Percentiles rank a stretch among this genome's conserved stretches.
Conservation (phyloP, 2,797 vertebrate genomes). For the Dendrocincla fuliginosa region DNA sequence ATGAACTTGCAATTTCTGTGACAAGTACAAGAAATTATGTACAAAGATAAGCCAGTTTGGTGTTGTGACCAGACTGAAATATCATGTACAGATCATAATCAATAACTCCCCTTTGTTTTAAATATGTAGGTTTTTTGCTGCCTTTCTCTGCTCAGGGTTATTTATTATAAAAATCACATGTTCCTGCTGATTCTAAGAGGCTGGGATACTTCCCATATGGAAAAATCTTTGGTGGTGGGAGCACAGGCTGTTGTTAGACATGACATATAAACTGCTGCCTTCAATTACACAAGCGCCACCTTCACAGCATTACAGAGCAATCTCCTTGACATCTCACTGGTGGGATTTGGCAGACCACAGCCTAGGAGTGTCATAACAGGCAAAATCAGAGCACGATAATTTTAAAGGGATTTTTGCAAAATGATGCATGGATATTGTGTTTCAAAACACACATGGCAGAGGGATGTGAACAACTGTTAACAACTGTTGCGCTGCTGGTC, state of each 20-base stretch:
- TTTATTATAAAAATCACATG: neutral
- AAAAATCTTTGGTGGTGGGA: neutral
- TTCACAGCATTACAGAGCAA: neutral
- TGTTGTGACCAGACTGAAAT: neutral
- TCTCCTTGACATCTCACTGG: accelerated
- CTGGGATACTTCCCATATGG: neutral
- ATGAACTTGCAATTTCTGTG: neutral
- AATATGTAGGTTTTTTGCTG: neutral
- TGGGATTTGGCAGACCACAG: neutral
- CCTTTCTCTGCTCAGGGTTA: neutral
- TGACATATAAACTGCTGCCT: accelerated
- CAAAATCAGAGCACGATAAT: neutral
- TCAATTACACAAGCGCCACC: accelerated
- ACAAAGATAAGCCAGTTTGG: neutral
- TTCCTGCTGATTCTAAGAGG: neutral
- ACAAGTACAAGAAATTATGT: neutral
- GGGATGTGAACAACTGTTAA: neutral
- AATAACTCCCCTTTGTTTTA: neutral
- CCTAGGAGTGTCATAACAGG: neutral
- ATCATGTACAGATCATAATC: accelerated
- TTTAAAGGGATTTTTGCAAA: neutral
- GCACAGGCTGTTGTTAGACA: neutral
- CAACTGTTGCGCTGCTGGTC: accelerated
- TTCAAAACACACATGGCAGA: accelerated
- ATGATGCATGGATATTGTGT: neutral